Base-by-base conservation (phyloP, 2,888 invertebrate genomes). In the Heteropelma amictum region DNA sequence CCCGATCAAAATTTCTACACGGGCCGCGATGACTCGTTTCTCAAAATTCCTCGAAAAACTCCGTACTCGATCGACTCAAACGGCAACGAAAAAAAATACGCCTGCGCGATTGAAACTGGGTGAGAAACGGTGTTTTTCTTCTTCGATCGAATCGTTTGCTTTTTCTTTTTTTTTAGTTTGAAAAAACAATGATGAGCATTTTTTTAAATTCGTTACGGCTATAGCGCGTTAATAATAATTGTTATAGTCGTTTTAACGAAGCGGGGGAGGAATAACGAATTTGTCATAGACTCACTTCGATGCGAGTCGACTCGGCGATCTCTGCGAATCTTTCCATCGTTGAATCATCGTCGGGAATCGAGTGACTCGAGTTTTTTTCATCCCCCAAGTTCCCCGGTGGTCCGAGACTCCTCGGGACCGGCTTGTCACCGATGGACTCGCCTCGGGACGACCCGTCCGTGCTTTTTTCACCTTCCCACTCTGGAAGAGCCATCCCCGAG, bases 231-330 rank as follows among this genome's bases (percentile, higher is more conserved):
- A 8, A 8, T 19, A 8, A 6, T 5, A 8, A 19, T 42, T 17
- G 5, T 0, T 42, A 7, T 19, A 8, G 42, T 14, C 3, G 8
- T 17, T 8, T 19, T 42, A n/a, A 23, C 21, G 21, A 45, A 45
- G 19, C 10, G 12, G 3, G 12, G 33, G n/a, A 40, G 14, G 2
- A 5, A 40, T 14, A 42, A n/a, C 35, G 35, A 35, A n/a, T 33
- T 65, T 61, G 47, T 26, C 17, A 38, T 28, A 70, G 71, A 84
- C 85, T 84, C 77, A 87, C 87, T 83, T 85, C 86, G 79, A 85
- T 83, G 79, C 84, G 83, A 81, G 85, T 81, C 86, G 85, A 86
- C 80, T 85, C 85, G 83, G 83, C 78, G 81, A 83, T 83, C 5
- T 84, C 80, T 26, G 82, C 80, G 76, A 85, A 86, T 61, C 83